Evolutionary conservation across 1,140 invertebrate species (phyloP).

Genomic region (Achroia grisella): DNA sequence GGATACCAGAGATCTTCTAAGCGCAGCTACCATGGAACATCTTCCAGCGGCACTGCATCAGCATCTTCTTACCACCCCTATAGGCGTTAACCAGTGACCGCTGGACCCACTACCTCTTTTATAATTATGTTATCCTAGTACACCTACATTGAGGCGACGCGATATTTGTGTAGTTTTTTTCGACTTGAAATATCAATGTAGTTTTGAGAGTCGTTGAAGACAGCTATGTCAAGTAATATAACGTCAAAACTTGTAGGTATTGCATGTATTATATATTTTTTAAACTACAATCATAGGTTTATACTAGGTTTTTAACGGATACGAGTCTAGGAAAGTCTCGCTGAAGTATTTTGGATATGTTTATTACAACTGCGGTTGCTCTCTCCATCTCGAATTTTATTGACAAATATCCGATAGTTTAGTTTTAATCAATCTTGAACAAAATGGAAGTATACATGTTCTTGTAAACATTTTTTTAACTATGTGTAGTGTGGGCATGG

Average conservation of each 20-base stretch:
- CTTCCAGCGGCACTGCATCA: slow-evolving; percentile 40
- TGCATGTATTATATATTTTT: slow-evolving; percentile 12
- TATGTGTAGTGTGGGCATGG: slow-evolving; percentile 30
- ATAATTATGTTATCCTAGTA: slow-evolving; percentile 2
- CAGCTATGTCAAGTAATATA: too few relatives aligned
- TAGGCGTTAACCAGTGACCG: slow-evolving; percentile 48
- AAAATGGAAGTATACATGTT: slow-evolving; percentile 10
- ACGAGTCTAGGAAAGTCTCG: slow-evolving; percentile 22
- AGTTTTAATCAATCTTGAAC: not conserved
- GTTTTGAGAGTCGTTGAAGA: too few relatives aligned
- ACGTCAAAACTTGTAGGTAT: slow-evolving; percentile 5
- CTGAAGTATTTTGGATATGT: slow-evolving; percentile 6
- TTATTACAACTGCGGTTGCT: too few relatives aligned
- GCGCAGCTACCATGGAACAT: slow-evolving; percentile 52
- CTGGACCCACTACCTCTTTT: not conserved
- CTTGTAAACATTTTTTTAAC: slow-evolving; percentile 36
- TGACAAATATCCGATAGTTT: not conserved
- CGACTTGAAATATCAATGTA: too few relatives aligned
- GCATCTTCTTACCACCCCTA: slow-evolving; percentile 67
- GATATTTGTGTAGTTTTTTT: too few relatives aligned
- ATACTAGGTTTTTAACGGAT: slow-evolving; percentile 39
- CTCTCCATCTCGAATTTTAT: too few relatives aligned
- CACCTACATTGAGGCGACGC: not conserved
- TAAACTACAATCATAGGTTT: slow-evolving; percentile 61
- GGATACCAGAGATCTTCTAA: slow-evolving; percentile 59